Evolutionary conservation across 2,888 invertebrate species (phyloP), one percentile per base, ranked within the genome.

Genomic region (Pyrrhosoma nymphula): DNA sequence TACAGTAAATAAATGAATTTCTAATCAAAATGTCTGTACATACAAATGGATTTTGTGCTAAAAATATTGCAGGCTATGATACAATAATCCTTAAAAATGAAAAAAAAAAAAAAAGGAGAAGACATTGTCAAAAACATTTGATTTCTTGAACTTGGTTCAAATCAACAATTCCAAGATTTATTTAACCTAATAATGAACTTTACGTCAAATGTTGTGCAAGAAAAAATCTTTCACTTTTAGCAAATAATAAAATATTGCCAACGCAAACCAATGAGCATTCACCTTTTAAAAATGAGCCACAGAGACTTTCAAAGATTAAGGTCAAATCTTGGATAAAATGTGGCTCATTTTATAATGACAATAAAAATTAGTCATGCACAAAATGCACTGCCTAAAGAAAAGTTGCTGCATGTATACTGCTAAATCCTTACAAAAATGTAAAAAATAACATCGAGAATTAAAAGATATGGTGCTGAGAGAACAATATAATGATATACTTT

Each of bases 31-130:
- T 93, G 47, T 69, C 93, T 93, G 93, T 93, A 93, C 93, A 93
- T 93, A 69, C 93, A 93, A 93, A 93, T 93, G 91, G 39, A 60
- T 93, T 93, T 93, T 93, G 93, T 93, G 93, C 93, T 93, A 93
- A 93, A n/a, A 93, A 93, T 93, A 93, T 93, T 93, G 69, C 82
- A 93, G 93, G 93, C 93, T 93, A 93, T 93, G 56, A 93, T 93
- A 93, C 93, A 93, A 93, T 93, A 69, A 93, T 69, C 47, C 93
- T 93, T 93, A 93, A 93, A 56, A 93, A 93, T 63, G 39, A 69
- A 69, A 75, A 69, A 69, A 14, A 35, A 30, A 18, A 82, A n/a
- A n/a, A n/a, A n/a, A 75, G 75, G 30, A 30, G 26, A 82, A 82
- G 35, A 35, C 82, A 82, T 30, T 16, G 35, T 30, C 82, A 82